Evolutionary conservation across 2,113 vertebrate species (phyloP), one percentile per base, ranked within the genome.

Genomic region (Sinocyclocheilus anshuiensis): DNA sequence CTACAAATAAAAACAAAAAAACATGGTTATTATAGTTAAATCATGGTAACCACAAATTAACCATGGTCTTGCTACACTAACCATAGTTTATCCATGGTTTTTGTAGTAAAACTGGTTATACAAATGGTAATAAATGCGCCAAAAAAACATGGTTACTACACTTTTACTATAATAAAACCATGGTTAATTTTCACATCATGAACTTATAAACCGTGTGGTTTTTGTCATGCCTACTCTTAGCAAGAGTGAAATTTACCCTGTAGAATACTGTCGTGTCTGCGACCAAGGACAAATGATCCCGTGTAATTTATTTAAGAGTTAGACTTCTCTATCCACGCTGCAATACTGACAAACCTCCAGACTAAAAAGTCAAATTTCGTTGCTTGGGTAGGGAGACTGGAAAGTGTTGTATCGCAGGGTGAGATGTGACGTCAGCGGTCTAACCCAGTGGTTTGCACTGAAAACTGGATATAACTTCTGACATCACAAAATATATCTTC

Each of bases 221-320:
- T 67, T 29, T 29, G 4, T 4, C 24, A 6, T 24, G 22, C 12
- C 48, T 48, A 48, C 22, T n/a, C 45, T 75, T 6, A 75, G n/a
- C 16, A 82, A 26, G 39, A 36, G 59, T 15, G 42, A 29, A 69
- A 82, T 24, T 20, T 11, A 12, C 1, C 24, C 48, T 18, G 16
- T 15, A 61, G 2, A 5, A 11, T 26, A 42, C 22, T 18, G 76
- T 3, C 4, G 53, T 13, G 42, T 50, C 61, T 69, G 22, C 2
- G 39, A 53, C 39, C 63, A 33, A 82, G 12, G 61, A 79, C 48
- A 79, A 85, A 48, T 55, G 76, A 85, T 85, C 63, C 76, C 20
- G 45, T 85, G 48, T 85, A 36, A 85, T 79, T 86, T 82, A 86
- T 86, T 86, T 39, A 82, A 16, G 61, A 85, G 69, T 53, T 53